Evolutionary conservation across 92 coral and sea anemone species (phyloP), one percentile per base, ranked within the genome.

Genomic region (Epizoanthus illoricatus): DNA sequence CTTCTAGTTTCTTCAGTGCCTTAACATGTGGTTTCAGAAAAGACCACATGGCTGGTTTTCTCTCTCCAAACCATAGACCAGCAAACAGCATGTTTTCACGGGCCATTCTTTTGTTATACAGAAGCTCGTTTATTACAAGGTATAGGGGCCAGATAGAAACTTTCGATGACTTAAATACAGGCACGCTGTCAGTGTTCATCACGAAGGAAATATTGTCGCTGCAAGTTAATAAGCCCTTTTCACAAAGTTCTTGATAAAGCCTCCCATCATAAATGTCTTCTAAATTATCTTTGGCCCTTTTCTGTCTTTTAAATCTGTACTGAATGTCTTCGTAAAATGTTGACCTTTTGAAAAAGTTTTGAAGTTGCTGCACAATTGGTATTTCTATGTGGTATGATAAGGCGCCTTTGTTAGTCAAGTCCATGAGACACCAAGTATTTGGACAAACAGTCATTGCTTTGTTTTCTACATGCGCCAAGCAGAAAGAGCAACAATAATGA

Each of bases 121-220:
- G 85, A 4, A 87, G 88, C 54, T 92, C 88, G 68, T 90, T 92
- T 62, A 89, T 87, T n/a, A 87, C 52, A 16, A 85, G 65, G 70
- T 76, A 90, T 4, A 90, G 40, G 0, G 97, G 97, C 92, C 93
- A 92, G 63, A 92, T 90, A 19, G 90, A 87, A 13, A 90, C 83
- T 36, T 90, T 92, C 10, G 93, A 92, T 19, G 97, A 92, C 78
- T 90, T 90, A 47, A 92, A 92, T 10, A 90, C 91, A 2, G 97
- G 92, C 21, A 92, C 88, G 21, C 93, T 90, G 81, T 92, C 93
- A 12, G 93, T 87, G 49, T 92, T 90, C 81, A 76, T 43, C 3
- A 85, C 33, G 59, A 85, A 85, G 1, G 91, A 92, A 69, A 92
- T 84, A 69, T 89, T 87, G 69, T 92, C 83, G 68, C 24, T 59